Conservation (phyloP, 2,888 invertebrate species). For the Tetragonisca angustula region DNA sequence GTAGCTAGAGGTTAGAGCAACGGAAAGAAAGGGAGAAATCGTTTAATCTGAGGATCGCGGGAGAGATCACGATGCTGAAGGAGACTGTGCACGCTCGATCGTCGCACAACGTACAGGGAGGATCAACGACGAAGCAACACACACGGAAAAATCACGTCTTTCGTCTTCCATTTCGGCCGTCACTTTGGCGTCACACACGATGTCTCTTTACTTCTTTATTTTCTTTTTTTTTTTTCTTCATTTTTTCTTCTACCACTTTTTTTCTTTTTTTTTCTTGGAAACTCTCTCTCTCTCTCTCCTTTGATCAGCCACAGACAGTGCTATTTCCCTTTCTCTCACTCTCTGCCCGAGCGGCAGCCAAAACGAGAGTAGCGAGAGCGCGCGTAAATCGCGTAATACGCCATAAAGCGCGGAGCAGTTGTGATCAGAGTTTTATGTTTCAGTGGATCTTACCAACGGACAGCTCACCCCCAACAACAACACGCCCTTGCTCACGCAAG, state of each 20-base stretch:
- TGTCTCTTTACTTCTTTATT: slow-evolving; percentile 26
- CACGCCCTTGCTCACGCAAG: slow-evolving; percentile 97
- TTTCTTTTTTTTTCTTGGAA: neutral
- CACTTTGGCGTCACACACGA: slow-evolving; percentile 49
- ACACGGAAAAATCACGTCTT: slow-evolving; percentile 71
- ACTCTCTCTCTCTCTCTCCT: slow-evolving; percentile 24
- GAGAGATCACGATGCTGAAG: slow-evolving; percentile 15
- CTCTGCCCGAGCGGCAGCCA: slow-evolving; percentile 50
- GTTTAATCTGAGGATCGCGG: slow-evolving; percentile 24
- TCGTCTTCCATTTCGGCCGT: slow-evolving; percentile 53
- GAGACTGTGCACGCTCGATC: slow-evolving; percentile 35
- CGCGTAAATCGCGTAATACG: slow-evolving; percentile 58
- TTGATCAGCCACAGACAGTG: slow-evolving; percentile 24
- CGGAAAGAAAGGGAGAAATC: neutral
- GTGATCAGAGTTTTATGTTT: slow-evolving; percentile 88
- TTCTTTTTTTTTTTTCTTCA: neutral
- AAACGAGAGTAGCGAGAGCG: slow-evolving; percentile 34
- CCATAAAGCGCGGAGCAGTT: slow-evolving; percentile 85
- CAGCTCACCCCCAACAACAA: slow-evolving; percentile 98
- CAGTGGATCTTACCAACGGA: slow-evolving; percentile 98
- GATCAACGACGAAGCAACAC: slow-evolving; percentile 77
- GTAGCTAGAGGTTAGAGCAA: neutral
- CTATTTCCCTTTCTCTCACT: slow-evolving; percentile 3
- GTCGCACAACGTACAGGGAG: slow-evolving; percentile 36
- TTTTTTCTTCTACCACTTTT: slow-evolving; percentile 4